These are phyloP conservation scores for Cotesia vestalis DNA, from an alignment of 1,140 invertebrate genomes.

Conservation along the genomic window DNA sequence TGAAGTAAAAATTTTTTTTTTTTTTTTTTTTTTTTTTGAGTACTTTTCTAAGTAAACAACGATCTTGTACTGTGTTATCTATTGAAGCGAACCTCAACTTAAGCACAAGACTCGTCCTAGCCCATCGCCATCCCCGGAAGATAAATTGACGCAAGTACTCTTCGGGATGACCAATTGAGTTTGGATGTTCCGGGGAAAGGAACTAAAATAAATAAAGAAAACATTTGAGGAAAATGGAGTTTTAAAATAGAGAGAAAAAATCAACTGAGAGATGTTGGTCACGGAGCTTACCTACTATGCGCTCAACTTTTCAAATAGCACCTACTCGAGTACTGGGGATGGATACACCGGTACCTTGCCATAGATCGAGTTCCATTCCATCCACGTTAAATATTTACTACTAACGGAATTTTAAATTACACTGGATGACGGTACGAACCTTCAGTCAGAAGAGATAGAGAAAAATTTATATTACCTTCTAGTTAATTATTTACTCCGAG, in stretches of 20 bases:
- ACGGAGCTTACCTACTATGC: constrained; percentile 13
- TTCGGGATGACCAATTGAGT: constrained; percentile 18
- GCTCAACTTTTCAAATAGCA: constrained; percentile 28
- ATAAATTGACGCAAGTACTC: constrained; percentile 45
- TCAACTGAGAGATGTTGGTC: constrained; percentile 18
- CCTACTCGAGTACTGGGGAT: constrained; percentile 12
- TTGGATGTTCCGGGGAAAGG: neutral
- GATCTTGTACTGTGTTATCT: neutral
- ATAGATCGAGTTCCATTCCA: constrained; percentile 47
- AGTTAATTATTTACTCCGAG: neutral
- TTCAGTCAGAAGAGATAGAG: neutral
- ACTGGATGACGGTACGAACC: neutral
- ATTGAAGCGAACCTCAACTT: constrained; percentile 29
- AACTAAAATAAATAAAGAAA: constrained; percentile 17
- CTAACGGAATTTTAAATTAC: constrained; percentile 32
- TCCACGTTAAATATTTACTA: constrained; percentile 52
- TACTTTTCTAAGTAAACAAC: constrained; percentile 6
- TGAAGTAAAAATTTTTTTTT: constrained; percentile 1
- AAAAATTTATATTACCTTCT: neutral
- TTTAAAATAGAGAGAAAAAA: neutral
- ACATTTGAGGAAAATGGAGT: neutral
- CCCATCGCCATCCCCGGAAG: constrained; percentile 40
- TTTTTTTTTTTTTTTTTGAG: constrained; percentile 5
- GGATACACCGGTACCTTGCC: constrained; percentile 37
- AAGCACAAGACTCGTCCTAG: constrained; percentile 25